Base-by-base conservation (phyloP, 2,797 vertebrate species). In the Triplophysa bombifrons region DNA sequence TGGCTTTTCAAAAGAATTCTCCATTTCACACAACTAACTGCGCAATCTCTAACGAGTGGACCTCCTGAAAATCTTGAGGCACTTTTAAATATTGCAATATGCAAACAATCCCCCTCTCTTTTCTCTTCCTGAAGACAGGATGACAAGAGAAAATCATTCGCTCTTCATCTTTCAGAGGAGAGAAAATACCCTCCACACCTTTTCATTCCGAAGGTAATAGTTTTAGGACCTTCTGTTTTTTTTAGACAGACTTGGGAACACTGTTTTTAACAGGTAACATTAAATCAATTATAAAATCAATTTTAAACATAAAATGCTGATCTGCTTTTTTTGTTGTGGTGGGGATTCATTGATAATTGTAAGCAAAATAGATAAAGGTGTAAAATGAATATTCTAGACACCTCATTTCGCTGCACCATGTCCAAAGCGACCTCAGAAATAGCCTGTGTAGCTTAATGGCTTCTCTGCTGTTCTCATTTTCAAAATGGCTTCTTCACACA, bases 401-500 rank as follows among this genome's bases (percentile, higher is more conserved):
- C 88, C 84, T 88, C 81, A 88, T 74, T 87, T 79, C 88, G 88
- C 86, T 87, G 88, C 79, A 88, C 80, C 80, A 78, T 84, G 60
- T 92, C 88, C 88, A 90, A 82, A 73, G 87, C 61, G 86, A 88
- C 79, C 84, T 86, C 85, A 82, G 87, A 64, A 71, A 78, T 74
- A 85, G 82, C 80, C 80, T 84, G 86, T 84, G 86, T 87, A 85
- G 87, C 63, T 85, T 90, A 91, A 84, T 90, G 92, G 88, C 88
- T 89, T 91, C 89, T 92, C 85, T 89, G 88, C 90, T 90, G 85
- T 88, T 89, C 87, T 90, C 86, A 83, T 82, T 89, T 87, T 93
- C 93, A 94, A 94, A 93, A 94, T 94, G 94, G 94, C 94, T 93
- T 90, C 93, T 92, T 82, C 79, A 77, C 90, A 92, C 91, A 93